Base-by-base conservation (phyloP, 1,140 invertebrate genomes). In the Cydia fagiglandana region DNA sequence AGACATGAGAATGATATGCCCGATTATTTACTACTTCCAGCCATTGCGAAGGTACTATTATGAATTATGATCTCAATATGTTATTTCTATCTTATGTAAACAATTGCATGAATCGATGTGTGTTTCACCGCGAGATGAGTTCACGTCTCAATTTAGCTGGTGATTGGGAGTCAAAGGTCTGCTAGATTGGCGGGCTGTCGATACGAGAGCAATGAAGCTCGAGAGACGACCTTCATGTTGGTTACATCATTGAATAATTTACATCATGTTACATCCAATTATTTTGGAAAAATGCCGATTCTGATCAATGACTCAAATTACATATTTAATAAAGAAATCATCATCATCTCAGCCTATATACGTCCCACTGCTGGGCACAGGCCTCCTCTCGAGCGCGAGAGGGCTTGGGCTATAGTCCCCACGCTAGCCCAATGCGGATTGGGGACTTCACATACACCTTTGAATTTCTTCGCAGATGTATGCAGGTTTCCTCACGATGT, bases 141-240 rank as follows among this genome's bases (percentile, higher is more conserved):
- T 61, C 56, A 61, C 20, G n/a, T 61, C 56, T 61, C 20, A 61
- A 61, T 61, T 61, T 61, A 61, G 56, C 20, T 10, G 15, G 20
- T 61, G 56, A 61, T 53, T 53, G 50, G n/a, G 17, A 53, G 53
- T 56, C 53, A 56, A 56, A 56, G 53, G 53, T 56, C 53, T 56
- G n/a, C 1, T 10, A 7, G 53, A 17, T 56, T 17, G 10, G 45
- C n/a, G n/a, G 56, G 17, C 20, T 5, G 0, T 24, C 10, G 56
- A 61, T 61, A 61, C 3, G 53, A 7, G 53, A 12, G 10, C 20
- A 4, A 61, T 61, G 9, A 24, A 24, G 56, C 7, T 10, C 56
- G 56, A 24, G 56, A 24, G 17, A 24, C 20, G 56, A 61, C 56
- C 17, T 24, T 61, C 53, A 61, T 6, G 17, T 10, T 2, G 17